phyloP scores from a whole-genome alignment of 2,797 vertebrate species.

The Lagorchestes hirsutus region DNA sequence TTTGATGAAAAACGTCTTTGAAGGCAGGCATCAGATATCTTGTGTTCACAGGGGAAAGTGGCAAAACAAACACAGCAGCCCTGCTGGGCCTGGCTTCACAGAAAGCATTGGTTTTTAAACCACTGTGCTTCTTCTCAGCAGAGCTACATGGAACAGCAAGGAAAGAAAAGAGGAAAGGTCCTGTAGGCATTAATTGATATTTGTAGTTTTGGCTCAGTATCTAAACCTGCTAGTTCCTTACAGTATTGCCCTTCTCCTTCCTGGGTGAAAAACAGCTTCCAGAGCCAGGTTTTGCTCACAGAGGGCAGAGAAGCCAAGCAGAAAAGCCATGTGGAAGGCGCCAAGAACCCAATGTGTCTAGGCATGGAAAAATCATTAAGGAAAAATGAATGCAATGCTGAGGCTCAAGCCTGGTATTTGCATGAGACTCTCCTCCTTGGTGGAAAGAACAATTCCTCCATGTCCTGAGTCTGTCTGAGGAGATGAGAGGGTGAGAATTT shows the following conservation, averaged over 20 bases:
- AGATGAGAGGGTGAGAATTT: neutral
- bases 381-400: neutral
- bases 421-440: neutral
- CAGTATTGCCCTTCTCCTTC: neutral
- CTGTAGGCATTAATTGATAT: neutral
- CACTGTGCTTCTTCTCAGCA: constrained; percentile 6
- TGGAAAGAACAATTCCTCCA: neutral
- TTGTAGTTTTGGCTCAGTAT: neutral
- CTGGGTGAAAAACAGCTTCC: neutral
- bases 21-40: constrained; percentile 25
- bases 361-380: neutral
- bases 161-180: neutral
- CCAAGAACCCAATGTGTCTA: neutral
- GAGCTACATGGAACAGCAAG: neutral
- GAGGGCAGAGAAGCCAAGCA: neutral
- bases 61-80: constrained; percentile 24
- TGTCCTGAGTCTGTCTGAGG: neutral
- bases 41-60: neutral
- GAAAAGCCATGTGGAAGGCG: neutral
- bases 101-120: neutral
- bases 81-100: neutral
- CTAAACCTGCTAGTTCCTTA: neutral
- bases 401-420: neutral
- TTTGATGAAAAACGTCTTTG: constrained; percentile 7
- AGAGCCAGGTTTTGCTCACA: neutral